Conservation (phyloP, 2,888 invertebrate species). For the Drepanosiphum platanoidis region DNA sequence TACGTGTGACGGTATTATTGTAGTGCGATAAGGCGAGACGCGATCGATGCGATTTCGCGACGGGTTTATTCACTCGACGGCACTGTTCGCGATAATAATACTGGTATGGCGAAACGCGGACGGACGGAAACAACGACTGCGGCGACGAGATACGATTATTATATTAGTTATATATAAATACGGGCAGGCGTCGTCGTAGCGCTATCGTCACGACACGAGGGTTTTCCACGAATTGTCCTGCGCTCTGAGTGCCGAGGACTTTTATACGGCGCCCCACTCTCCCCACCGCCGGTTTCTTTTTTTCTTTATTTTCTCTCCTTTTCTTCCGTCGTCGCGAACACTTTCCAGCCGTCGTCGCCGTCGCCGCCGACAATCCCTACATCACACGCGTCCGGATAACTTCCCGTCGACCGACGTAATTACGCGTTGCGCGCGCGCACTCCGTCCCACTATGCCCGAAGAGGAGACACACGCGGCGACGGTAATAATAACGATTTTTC, state of each 20-base stretch:
- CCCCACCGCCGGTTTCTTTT: slow-evolving; percentile 14
- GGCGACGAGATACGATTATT: neutral
- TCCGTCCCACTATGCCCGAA: slow-evolving; percentile 41
- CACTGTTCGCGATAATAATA: neutral
- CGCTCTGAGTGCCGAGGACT: neutral
- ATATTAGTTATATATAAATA: neutral
- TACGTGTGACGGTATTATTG: neutral
- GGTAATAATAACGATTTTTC: slow-evolving; percentile 40
- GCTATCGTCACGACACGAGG: slow-evolving; percentile 1
- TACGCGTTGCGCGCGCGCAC: no score
- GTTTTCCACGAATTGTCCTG: slow-evolving; percentile 36
- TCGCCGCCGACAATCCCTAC: no score
- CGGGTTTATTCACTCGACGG: neutral
- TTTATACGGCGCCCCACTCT: slow-evolving; percentile 53
- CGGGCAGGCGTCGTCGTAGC: neutral
- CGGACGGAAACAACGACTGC: neutral
- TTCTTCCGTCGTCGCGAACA: no score
- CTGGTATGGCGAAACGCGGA: neutral
- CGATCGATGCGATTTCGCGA: neutral
- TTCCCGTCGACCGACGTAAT: slow-evolving; percentile 30
- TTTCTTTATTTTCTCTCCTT: neutral
- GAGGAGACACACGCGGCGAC: no score
- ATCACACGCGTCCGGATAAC: slow-evolving; percentile 36
- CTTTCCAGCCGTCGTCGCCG: slow-evolving; percentile 19
- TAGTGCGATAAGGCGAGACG: neutral